Conservation (phyloP, 2,113 vertebrate species). For the Gambusia affinis region DNA sequence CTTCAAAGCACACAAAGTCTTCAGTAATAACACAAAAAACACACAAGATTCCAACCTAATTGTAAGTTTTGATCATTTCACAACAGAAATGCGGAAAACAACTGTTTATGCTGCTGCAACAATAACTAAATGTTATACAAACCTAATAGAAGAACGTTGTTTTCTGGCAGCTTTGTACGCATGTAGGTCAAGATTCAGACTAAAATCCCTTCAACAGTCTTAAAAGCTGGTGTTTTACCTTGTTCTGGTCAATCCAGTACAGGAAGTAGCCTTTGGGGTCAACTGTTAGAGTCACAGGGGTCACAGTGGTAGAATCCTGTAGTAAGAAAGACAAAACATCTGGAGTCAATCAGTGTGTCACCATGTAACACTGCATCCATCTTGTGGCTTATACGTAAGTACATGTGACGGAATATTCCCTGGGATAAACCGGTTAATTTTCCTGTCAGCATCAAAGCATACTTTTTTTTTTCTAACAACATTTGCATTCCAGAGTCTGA, state of each 20-base stretch:
- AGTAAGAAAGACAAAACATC: constrained; percentile 39
- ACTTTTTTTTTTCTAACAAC: constrained; percentile 1
- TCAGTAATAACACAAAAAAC: background rate
- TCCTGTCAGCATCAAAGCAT: constrained; percentile 30
- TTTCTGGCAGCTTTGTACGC: background rate
- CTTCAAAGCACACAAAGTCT: background rate
- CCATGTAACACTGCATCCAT: background rate
- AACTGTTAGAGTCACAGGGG: constrained; percentile 90
- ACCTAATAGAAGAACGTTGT: background rate
- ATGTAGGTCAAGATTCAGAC: constrained; percentile 1
- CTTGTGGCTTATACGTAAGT: background rate
- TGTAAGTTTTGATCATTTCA: background rate
- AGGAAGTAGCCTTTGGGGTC: constrained; percentile 97
- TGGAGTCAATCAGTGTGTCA: constrained; percentile 31
- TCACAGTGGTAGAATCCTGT: constrained; percentile 91
- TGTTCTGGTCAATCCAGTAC: constrained; percentile 97
- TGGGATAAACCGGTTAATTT: constrained; percentile 15
- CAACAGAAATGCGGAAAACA: constrained; percentile 2
- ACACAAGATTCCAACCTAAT: background rate
- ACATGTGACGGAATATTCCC: constrained; percentile 3
- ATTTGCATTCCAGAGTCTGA: constrained; percentile 27
- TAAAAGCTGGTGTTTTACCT: constrained; percentile 81
- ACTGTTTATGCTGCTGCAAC: background rate
- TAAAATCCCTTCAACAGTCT: background rate
- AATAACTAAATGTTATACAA: background rate